Percentiles rank a stretch among this genome's conserved stretches.
Conservation (phyloP, 30 jellyfish, hydroid and myxozoan genomes). For the Pseudorhiza aurosa region DNA sequence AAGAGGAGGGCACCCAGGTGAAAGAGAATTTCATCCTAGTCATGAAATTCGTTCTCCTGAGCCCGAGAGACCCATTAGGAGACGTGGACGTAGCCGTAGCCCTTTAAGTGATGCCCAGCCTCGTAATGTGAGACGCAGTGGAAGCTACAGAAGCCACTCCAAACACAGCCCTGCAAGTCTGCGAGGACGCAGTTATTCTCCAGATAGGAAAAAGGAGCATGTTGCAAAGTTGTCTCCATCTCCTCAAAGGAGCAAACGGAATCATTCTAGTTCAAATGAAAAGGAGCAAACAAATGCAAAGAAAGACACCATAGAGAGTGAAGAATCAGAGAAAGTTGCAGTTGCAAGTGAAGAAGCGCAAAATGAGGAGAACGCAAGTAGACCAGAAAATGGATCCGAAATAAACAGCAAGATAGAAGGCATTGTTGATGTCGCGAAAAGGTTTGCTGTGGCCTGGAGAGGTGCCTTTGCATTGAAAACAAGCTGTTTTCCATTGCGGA, state of each 20-base stretch:
- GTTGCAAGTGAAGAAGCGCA: slow-evolving; percentile 22
- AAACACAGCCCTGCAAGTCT: slow-evolving; percentile 63
- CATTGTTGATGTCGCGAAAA: slow-evolving; percentile 88
- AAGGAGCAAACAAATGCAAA: slow-evolving; percentile 31
- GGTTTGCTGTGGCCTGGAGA: slow-evolving; percentile 99
- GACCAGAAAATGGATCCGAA: slow-evolving; percentile 68
- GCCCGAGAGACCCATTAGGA: slow-evolving; percentile 63
- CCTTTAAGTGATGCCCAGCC: slow-evolving; percentile 73
- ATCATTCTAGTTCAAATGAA: slow-evolving; percentile 59
- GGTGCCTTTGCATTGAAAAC: slow-evolving; percentile 97
- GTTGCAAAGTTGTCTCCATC: slow-evolving; percentile 56
- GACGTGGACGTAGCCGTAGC: slow-evolving; percentile 90
- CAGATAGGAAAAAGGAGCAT: slow-evolving; percentile 53
- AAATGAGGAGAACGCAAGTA: slow-evolving; percentile 27
- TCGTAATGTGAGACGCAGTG: slow-evolving; percentile 62
- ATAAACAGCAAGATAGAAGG: slow-evolving; percentile 56
- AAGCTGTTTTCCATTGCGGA: slow-evolving; percentile 95
- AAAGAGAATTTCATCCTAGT: slow-evolving; percentile 33
- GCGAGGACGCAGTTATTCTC: slow-evolving; percentile 57
- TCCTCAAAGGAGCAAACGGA: slow-evolving; percentile 53
- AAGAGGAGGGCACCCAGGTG: slow-evolving; percentile 35
- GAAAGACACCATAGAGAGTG: slow-evolving; percentile 27
- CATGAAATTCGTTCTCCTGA: slow-evolving; percentile 47
- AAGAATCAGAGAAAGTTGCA: slow-evolving; percentile 27
- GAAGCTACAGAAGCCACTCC: slow-evolving; percentile 65